Base-by-base conservation (phyloP, 2,797 vertebrate species). In the Aythya fuligula region DNA sequence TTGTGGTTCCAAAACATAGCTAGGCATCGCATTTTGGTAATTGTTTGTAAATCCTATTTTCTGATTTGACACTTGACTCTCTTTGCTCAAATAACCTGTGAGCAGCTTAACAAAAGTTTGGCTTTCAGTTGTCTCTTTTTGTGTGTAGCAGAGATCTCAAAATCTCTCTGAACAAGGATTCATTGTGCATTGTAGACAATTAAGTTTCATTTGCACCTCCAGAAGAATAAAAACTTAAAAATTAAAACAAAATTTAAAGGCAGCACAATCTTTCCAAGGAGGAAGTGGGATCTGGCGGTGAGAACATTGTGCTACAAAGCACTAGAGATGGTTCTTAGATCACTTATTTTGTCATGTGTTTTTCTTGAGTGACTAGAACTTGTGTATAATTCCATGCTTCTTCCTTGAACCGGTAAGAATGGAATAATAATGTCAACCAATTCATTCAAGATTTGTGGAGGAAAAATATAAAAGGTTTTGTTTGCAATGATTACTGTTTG, bases 261-360 rank as follows among this genome's bases (percentile, higher is more conserved):
- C 11, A 65, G 11, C 53, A 22, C 18, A 80, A 4, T 38, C 30
- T 38, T 43, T 45, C 39, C 15, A 43, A 58, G 80, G 74, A 61
- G 27, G 21, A 71, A 74, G 2, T 39, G 22, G n/a, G 22, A 64
- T 89, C 53, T 85, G 28, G 32, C 39, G 17, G 10, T 64, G 54
- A 86, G 56, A 76, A 38, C 9, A 6, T 15, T 54, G 51, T 66
- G 61, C 47, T 27, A 62, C 17, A 7, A 49, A 36, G 49, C 47
- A 18, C 13, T 32, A 60, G 24, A 83, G 7, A 9, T 4, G 9
- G 11, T 64, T 61, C 27, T 83, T 61, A 24, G 12, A 34, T 61
- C 4, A 18, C 0, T 0, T 25, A 5, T 62, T 87, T 82, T 78
- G 34, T 32, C 43, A 21, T 21, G 39, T 75, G 1, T 7, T 34